Evolutionary conservation across 2,888 invertebrate genomes (phyloP).

Genomic region (Lymantria dispar): DNA sequence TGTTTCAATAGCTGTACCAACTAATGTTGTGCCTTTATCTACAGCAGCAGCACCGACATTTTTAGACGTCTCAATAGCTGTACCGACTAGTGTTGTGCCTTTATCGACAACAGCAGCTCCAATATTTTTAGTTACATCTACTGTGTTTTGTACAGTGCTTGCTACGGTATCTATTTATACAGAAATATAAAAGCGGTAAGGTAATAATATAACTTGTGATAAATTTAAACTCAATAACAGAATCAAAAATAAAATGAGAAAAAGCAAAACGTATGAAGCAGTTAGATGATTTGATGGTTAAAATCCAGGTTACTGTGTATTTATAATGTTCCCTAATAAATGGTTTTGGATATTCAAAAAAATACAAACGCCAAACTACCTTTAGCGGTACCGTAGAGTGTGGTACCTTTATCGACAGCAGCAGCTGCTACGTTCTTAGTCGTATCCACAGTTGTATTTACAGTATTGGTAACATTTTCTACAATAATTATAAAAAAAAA

Average conservation of each 20-base stretch:
- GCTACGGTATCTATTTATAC: slow-evolving; percentile 19
- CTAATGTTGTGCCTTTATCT: slow-evolving; percentile 14
- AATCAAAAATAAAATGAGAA: neutral
- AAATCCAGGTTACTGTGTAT: too few relatives aligned
- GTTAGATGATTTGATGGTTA: too few relatives aligned
- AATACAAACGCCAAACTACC: slow-evolving; percentile 19
- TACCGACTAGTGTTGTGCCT: slow-evolving; percentile 39
- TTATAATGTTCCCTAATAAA: too few relatives aligned
- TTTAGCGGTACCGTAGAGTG: slow-evolving; percentile 40
- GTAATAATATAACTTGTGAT: neutral
- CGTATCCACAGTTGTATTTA: slow-evolving; percentile 44
- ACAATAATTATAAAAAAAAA: slow-evolving; percentile 5
- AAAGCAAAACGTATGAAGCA: neutral
- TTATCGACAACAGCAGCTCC: slow-evolving; percentile 38
- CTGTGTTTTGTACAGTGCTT: slow-evolving; percentile 11
- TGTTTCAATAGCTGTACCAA: slow-evolving; percentile 29
- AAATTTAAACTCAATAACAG: neutral
- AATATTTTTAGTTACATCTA: slow-evolving; percentile 30
- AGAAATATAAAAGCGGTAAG: neutral
- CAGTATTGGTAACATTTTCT: slow-evolving; percentile 43
- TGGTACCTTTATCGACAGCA: slow-evolving; percentile 47
- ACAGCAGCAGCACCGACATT: slow-evolving; percentile 20
- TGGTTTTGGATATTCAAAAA: neutral
- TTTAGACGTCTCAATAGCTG: slow-evolving; percentile 25
- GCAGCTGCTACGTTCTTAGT: slow-evolving; percentile 50